Evolutionary conservation across 2,113 vertebrate species (phyloP), one percentile per base, ranked within the genome.

Genomic region (Thalassarche chlororhynchos): DNA sequence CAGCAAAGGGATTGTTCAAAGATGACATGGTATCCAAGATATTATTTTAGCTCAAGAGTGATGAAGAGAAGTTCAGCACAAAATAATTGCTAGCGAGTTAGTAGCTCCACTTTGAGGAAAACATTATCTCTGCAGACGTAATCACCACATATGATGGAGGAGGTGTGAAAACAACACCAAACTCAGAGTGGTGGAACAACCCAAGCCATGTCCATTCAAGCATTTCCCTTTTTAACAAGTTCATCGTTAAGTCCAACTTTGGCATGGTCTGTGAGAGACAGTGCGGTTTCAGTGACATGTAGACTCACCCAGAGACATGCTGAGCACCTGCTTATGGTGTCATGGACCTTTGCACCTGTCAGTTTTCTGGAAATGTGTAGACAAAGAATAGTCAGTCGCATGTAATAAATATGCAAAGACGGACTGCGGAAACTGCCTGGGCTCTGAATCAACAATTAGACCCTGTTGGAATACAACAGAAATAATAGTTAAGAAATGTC

Each of bases 401-500:
- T 8, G 34, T 65, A 69, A 58, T 36, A 85, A 76, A 82, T 76
- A 83, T 29, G 25, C 81, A 91, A 44, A 46, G 47, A 40, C 8
- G 6, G 77, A 26, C 61, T 25, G 17, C 44, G 46, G 66, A 58
- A 93, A 40, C 52, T 69, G 28, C 40, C 61, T 0, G 0, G 40
- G 46, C 58, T 92, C 36, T 72, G 91, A 79, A 65, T 87, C 2
- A 9, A 25, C 55, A 51, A 32, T 84, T 28, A 77, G 60, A n/a
- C 74, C 14, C 70, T 90, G 70, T 44, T 94, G 66, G 49, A 96
- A 55, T 31, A 78, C 74, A 76, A 54, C 1, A 31, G 74, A 82
- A 96, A 72, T 72, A 95, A 93, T 52, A 44, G 60, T 46, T 65
- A 23, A 44, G 84, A 91, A 97, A 96, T 65, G 84, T 85, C 96